Evolutionary conservation across 2,888 invertebrate genomes (phyloP).

Genomic region (Eristalinus sepulchralis): DNA sequence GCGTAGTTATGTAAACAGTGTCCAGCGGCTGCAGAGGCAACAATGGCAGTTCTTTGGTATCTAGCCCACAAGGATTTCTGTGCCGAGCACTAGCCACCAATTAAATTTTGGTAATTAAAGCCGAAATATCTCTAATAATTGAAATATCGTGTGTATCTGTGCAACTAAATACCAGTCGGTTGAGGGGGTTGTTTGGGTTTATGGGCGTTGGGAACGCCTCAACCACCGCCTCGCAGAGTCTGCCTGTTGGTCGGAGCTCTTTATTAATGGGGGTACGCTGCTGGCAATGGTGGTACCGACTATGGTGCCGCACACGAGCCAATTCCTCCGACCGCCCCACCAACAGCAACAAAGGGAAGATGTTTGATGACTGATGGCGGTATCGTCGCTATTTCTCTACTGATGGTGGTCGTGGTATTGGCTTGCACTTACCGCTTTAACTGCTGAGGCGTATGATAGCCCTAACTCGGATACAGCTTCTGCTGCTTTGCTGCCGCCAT

Average conservation of each 20-base stretch:
- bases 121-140: conserved; percentile 54
- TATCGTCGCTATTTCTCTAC: background rate
- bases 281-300: background rate
- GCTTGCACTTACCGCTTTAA: conserved; percentile 18
- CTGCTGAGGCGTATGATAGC: conserved; percentile 14
- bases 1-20: conserved; percentile 33
- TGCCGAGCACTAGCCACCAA: conserved; percentile 32
- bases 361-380: conserved; percentile 44
- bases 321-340: background rate
- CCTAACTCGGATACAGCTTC: conserved; percentile 11
- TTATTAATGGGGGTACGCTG: background rate
- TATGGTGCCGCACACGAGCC: conserved; percentile 24
- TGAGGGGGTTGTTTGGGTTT: background rate
- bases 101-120: conserved; percentile 57
- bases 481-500: background rate
- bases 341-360: background rate
- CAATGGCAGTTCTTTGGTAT: conserved; percentile 42
- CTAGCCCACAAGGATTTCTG: conserved; percentile 7
- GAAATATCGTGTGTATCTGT: conserved; percentile 14
- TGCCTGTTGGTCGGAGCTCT: background rate
- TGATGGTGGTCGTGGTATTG: background rate
- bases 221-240: background rate
- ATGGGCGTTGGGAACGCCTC: background rate
- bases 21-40: conserved; percentile 5
- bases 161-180: conserved; percentile 6